Evolutionary conservation across 2,113 vertebrate species (phyloP), one percentile per base, ranked within the genome.

Genomic region (Saimiri boliviensis): DNA sequence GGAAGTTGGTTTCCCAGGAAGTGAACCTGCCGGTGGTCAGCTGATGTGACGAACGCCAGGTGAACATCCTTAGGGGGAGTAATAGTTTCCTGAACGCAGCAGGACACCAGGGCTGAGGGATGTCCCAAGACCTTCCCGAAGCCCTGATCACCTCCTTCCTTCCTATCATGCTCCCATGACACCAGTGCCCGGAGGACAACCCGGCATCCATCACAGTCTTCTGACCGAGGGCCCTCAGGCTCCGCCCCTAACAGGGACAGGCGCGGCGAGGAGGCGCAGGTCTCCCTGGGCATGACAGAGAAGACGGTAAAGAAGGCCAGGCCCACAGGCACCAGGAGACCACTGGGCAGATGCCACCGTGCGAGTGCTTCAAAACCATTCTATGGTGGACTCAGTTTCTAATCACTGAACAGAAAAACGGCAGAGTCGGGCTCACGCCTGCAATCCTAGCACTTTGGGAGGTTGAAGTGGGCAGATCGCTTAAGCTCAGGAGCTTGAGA

Each of bases 311-410:
- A 42, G n/a, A n/a, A 37, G 16, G 17, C 68, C 35, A 68, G 35
- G 35, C 17, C 35, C 68, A 19, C n/a, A 19, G n/a, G 35, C 11
- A 5, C 2, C 0, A 8, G 42, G 5, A 45, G 27, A 37, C 12
- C 2, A 0, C 5, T 7, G 25, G 60, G 16, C 17, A 32, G 30
- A 77, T 32, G 7, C 42, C 32, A 20, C 2, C 5, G 0, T 5
- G 13, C 20, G 0, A 20, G 2, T 23, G 35, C 8, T 30, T 35
- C 12, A 25, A 8, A 1, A 49, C 16, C 10, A 0, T 21, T 20
- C 17, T 71, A n/a, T 0, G 12, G 60, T 13, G 2, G 66, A 8
- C 32, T 8, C 16, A 68, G 66, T n/a, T n/a, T 68, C 66, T 68
- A n/a, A 68, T 32, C 12, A 19, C 16, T 1, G 6, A n/a, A n/a